phyloP scores from a whole-genome alignment of 2,797 vertebrate genomes.

The Platyrinchus mystaceus region DNA sequence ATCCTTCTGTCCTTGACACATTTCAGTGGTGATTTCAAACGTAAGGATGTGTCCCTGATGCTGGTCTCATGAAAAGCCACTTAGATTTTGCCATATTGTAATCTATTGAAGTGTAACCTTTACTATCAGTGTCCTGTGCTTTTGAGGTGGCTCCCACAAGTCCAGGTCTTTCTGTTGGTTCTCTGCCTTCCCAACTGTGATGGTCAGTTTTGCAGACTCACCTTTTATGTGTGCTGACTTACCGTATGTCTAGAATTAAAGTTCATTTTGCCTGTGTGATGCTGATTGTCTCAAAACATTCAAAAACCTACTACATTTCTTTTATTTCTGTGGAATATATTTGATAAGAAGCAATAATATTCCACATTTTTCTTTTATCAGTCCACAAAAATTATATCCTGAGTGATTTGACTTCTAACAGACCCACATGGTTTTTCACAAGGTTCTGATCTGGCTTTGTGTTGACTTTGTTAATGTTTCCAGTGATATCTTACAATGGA shows the following conservation, averaged over 20 bases:
- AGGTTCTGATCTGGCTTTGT: not conserved
- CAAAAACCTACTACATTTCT: not conserved
- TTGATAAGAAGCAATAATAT: not conserved
- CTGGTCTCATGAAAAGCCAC: not conserved
- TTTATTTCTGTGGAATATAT: not conserved
- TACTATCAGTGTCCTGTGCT: not conserved
- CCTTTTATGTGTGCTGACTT: not conserved
- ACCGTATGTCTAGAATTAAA: not conserved
- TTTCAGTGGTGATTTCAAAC: not conserved
- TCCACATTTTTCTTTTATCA: not conserved
- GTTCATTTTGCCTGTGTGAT: rapidly evolving
- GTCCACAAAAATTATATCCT: not conserved
- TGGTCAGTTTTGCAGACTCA: not conserved
- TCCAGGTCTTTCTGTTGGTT: not conserved
- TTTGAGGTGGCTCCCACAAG: not conserved
- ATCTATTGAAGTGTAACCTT: not conserved
- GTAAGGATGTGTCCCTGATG: not conserved
- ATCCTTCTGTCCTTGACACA: not conserved
- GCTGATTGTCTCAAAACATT: not conserved
- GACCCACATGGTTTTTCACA: not conserved
- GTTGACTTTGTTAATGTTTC: not conserved
- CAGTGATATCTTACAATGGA: not conserved
- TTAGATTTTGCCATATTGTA: not conserved
- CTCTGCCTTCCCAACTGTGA: not conserved
- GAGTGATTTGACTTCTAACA: not conserved